Evolutionary conservation across 2,888 invertebrate species (phyloP), one percentile per base, ranked within the genome.

Genomic region (Dugesia japonica): DNA sequence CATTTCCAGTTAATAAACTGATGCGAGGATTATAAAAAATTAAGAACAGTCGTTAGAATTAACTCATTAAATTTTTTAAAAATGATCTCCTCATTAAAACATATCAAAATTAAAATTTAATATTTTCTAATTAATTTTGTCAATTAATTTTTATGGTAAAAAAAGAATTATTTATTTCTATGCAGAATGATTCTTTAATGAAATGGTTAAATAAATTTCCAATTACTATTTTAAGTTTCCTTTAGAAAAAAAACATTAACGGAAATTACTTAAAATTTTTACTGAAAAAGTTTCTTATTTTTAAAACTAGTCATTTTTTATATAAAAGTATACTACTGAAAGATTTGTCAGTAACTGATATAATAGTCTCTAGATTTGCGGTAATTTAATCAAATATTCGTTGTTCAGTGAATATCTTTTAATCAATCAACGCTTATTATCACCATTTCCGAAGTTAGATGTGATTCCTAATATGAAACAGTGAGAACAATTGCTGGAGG

Each of bases 1-100:
- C 56, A 56, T 56, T 56, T 56, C 23, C 20, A 56, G 56, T 56
- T 56, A n/a, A 56, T 56, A 56, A 56, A 56, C 56, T 56, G 56
- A 56, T n/a, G 23, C 56, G 56, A 56, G 56, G 56, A 56, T 56
- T 56, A 56, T 56, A 1, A 56, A 20, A n/a, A 31, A 56, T 23
- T 56, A n/a, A 56, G n/a, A 56, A n/a, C 56, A 56, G 56, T 56
- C 17, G 56, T 7, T 56, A 56, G 23, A 56, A n/a, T 56, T 20
- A 56, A 23, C 56, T 56, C 56, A 56, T 56, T 56, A 56, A 56
- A 20, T 13, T 56, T 13, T 56, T 56, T 56, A 31, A n/a, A n/a
- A n/a, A n/a, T n/a, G n/a, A n/a, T n/a, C n/a, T n/a, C n/a, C n/a
- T n/a, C n/a, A n/a, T n/a, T n/a, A n/a, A n/a, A n/a, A n/a, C n/a